These are phyloP conservation scores for Saturnia japonica DNA, from an alignment of 2,888 invertebrate species.

Conservation along the genomic window DNA sequence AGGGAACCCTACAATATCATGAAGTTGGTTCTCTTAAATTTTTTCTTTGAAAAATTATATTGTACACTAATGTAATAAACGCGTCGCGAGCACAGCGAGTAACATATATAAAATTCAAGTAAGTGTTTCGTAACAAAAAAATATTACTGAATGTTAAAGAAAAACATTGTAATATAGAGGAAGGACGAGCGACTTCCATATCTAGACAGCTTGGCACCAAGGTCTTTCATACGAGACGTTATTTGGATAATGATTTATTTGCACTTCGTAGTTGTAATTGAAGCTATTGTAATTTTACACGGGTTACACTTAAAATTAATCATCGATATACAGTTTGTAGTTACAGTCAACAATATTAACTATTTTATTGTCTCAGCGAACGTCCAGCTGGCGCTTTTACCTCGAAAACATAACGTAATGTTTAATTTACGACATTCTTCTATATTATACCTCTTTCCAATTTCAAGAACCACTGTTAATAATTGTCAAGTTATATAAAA, in stretches of 20 bases:
- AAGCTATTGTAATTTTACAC: conserved; percentile 8
- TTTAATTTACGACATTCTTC: neutral
- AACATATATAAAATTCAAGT: too few relatives aligned
- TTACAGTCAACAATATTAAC: neutral
- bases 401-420: neutral
- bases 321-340: neutral
- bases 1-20: too few relatives aligned
- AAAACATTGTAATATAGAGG: neutral
- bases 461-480: neutral
- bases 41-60: too few relatives aligned
- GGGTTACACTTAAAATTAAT: neutral
- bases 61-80: too few relatives aligned
- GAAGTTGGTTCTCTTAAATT: too few relatives aligned
- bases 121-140: too few relatives aligned
- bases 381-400: neutral
- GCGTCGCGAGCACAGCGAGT: too few relatives aligned
- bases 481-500: neutral
- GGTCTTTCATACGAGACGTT: neutral
- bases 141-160: neutral
- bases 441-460: neutral
- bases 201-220: conserved; percentile 7
- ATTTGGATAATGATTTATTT: conserved; percentile 9
- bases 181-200: conserved; percentile 3
- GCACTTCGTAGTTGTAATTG: neutral
- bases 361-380: neutral